A percentile compares a stretch with the other conserved stretches of the same genome.
Conservation (phyloP, 2,797 vertebrate species). For the Phoxinus dragarum region DNA sequence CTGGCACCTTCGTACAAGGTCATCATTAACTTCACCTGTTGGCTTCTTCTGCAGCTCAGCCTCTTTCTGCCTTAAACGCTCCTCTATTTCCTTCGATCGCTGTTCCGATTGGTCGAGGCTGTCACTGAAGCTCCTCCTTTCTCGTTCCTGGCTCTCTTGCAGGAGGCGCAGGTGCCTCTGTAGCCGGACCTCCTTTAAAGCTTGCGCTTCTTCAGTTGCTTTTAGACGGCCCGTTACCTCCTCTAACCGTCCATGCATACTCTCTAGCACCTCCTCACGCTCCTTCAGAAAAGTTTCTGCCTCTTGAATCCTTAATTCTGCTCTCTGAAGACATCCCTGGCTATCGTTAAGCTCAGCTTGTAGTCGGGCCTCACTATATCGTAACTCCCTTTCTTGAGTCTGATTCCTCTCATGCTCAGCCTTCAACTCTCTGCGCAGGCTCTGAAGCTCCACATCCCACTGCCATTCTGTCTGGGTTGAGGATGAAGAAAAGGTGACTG, state of each 20-base stretch:
- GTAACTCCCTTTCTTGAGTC: conserved; percentile 82
- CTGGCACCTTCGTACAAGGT: conserved; percentile 80
- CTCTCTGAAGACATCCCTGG: conserved; percentile 79
- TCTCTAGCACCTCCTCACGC: conserved; percentile 79
- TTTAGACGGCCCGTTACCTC: conserved; percentile 81
- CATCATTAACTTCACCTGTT: conserved; percentile 79
- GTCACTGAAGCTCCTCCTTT: conserved; percentile 82
- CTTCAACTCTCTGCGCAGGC: conserved; percentile 86
- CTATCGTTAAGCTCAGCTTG: conserved; percentile 82
- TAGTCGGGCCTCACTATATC: conserved; percentile 73
- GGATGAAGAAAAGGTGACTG: conserved; percentile 52
- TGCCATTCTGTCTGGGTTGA: conserved; percentile 64
- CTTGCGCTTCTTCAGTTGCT: conserved; percentile 81
- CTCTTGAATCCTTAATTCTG: conserved; percentile 78
- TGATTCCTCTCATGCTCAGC: conserved; percentile 78
- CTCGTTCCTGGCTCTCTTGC: conserved; percentile 89
- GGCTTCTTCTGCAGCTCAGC: conserved; percentile 78
- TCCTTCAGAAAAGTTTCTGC: conserved; percentile 80
- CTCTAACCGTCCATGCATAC: conserved; percentile 77
- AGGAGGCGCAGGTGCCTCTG: conserved; percentile 87
- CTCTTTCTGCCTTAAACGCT: conserved; percentile 86
- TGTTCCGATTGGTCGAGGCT: conserved; percentile 85
- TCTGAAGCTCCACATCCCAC: conserved; percentile 74
- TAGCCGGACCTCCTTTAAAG: conserved; percentile 85
- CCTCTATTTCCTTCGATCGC: conserved; percentile 83